Evolutionary conservation across 1,140 invertebrate genomes (phyloP).

Genomic region (Brachionus rubens): DNA sequence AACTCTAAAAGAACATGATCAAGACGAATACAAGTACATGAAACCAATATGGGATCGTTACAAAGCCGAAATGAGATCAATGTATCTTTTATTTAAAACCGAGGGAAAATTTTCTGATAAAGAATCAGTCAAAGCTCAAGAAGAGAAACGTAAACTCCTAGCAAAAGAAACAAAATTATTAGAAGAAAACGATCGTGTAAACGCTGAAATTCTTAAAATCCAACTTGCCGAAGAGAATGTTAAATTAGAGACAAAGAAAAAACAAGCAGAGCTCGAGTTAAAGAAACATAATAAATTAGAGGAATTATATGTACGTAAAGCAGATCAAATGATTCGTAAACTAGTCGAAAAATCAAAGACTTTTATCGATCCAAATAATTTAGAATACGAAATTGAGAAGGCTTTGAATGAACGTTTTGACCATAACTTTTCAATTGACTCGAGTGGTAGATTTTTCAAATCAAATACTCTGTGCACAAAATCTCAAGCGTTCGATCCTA

Average conservation of each 20-base stretch:
- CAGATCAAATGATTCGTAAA: neutral
- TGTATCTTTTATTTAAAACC: slow-evolving; percentile 40
- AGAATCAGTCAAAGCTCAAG: slow-evolving; percentile 20
- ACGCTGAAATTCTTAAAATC: neutral
- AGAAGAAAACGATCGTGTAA: neutral
- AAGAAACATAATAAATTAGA: slow-evolving; percentile 7
- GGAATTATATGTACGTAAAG: neutral
- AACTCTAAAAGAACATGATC: neutral
- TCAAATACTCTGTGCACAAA: neutral
- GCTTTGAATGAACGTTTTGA: slow-evolving; percentile 33
- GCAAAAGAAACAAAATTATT: neutral
- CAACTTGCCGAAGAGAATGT: neutral
- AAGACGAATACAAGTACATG: slow-evolving; percentile 17
- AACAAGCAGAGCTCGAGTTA: neutral
- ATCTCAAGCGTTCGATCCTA: slow-evolving; percentile 15
- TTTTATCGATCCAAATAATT: slow-evolving; percentile 37
- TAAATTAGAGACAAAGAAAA: slow-evolving; percentile 14
- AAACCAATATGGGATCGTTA: slow-evolving; percentile 27
- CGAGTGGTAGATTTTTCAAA: slow-evolving; percentile 26
- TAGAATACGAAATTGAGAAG: slow-evolving; percentile 45
- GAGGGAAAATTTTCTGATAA: slow-evolving; percentile 25
- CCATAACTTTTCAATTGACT: slow-evolving; percentile 45
- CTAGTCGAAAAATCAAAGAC: slow-evolving; percentile 23
- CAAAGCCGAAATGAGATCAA: slow-evolving; percentile 35
- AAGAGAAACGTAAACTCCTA: slow-evolving; percentile 12